Percentiles rank a stretch among this genome's conserved stretches.
phyloP scores from a whole-genome alignment of 1,140 invertebrate species.

The Cydia amplana region DNA sequence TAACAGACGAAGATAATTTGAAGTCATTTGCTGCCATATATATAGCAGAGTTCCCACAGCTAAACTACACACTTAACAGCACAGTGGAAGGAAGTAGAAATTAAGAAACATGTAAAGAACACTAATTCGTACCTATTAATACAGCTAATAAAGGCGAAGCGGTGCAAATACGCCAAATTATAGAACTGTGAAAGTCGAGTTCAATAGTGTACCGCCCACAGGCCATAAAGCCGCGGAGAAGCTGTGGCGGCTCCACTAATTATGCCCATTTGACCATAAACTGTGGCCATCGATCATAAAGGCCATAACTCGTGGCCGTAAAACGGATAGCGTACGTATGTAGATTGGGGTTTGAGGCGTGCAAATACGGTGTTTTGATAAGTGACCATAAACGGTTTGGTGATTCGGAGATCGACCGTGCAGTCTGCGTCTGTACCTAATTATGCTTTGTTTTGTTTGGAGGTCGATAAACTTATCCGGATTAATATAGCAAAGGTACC shows the following conservation, averaged over 20 bases:
- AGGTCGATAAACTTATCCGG: not conserved
- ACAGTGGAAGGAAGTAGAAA: not conserved
- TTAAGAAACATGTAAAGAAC: not conserved
- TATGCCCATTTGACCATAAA: conserved; percentile 71
- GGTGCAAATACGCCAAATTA: conserved; percentile 20
- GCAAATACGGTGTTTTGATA: conserved; percentile 30
- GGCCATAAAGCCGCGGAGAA: conserved; percentile 58
- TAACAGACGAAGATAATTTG: no score
- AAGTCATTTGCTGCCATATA: no score
- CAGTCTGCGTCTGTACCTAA: not conserved
- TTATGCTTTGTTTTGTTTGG: conserved; percentile 4
- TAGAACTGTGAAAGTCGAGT: conserved; percentile 56
- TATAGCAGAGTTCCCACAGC: not conserved
- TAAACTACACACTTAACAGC: conserved; percentile 35
- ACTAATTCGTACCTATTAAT: not conserved
- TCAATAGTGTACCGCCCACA: conserved; percentile 54
- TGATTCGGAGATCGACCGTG: not conserved
- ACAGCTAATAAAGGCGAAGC: not conserved
- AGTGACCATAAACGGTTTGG: conserved; percentile 24
- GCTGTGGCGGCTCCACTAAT: conserved; percentile 54
- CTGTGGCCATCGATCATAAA: conserved; percentile 71
- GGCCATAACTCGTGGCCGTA: conserved; percentile 63
- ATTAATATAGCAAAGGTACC: not conserved
- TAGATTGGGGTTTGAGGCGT: conserved; percentile 26
- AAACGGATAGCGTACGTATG: conserved; percentile 29